A percentile compares a stretch with the other conserved stretches of the same genome.
phyloP scores from a whole-genome alignment of 2,113 vertebrate genomes.

The Aphyosemion australe region DNA sequence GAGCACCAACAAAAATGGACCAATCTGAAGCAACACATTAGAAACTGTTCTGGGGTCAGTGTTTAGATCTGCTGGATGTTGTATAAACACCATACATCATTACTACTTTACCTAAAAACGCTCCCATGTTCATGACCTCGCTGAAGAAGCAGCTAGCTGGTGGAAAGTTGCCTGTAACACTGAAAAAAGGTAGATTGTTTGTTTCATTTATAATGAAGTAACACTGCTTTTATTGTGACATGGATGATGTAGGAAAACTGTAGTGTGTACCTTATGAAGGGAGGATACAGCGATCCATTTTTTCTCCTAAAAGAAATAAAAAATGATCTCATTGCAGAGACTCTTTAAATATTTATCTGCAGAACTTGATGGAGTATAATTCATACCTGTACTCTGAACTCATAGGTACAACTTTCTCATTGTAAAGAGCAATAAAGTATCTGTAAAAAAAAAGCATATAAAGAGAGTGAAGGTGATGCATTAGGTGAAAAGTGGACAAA shows the following conservation, averaged over 20 bases:
- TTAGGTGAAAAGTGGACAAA: too few relatives aligned
- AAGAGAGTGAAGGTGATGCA: too few relatives aligned
- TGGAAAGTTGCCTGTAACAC: slow-evolving; percentile 87
- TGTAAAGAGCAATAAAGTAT: slow-evolving; percentile 87
- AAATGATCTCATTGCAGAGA: neutral
- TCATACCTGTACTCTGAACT: slow-evolving; percentile 82
- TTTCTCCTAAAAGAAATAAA: slow-evolving; percentile 61
- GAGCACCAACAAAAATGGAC: neutral
- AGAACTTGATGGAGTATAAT: neutral
- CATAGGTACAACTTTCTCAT: slow-evolving; percentile 83
- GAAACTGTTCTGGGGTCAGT: too few relatives aligned
- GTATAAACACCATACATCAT: too few relatives aligned
- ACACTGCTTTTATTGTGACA: neutral
- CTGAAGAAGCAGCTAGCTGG: slow-evolving; percentile 94
- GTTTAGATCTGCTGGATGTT: neutral
- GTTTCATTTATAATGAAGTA: neutral
- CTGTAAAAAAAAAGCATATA: slow-evolving; percentile 63
- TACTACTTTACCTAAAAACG: slow-evolving; percentile 85
- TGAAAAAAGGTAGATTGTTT: slow-evolving; percentile 74
- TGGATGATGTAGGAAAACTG: neutral
- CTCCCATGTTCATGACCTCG: slow-evolving; percentile 91
- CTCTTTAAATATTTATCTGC: neutral
- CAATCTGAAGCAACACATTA: neutral
- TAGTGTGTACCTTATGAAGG: slow-evolving; percentile 86
- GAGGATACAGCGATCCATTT: slow-evolving; percentile 76